phyloP scores from a whole-genome alignment of 2,888 invertebrate genomes.

The Stratiomys singularior region DNA sequence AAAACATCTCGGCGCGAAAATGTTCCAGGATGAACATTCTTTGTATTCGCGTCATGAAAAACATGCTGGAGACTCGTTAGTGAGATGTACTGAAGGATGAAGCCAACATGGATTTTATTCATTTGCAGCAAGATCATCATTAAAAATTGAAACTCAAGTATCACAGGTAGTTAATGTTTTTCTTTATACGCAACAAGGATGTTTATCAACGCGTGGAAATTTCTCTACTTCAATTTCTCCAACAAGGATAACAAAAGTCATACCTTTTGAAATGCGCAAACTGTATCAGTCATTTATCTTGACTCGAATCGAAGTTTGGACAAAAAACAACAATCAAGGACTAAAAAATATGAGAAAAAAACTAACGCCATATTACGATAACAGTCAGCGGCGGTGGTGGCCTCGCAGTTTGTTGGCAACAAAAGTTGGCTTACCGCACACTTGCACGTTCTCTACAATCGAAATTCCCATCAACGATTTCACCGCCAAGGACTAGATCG shows the following conservation, averaged over 20 bases:
- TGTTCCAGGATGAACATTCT: constrained; percentile 26
- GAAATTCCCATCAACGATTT: background rate
- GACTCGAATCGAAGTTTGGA: background rate
- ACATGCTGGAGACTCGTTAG: background rate
- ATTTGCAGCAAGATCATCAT: background rate
- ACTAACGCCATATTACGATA: background rate
- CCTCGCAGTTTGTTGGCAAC: background rate
- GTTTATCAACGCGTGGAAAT: background rate
- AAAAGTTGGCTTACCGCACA: background rate
- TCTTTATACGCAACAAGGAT: no score
- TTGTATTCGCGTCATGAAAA: background rate
- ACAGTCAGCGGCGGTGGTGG: background rate
- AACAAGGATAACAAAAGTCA: background rate
- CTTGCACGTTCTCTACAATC: background rate
- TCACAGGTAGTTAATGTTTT: background rate
- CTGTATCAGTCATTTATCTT: background rate
- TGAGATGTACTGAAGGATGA: no score
- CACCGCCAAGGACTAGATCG: background rate
- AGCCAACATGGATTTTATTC: no score
- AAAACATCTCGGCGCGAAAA: constrained; percentile 5
- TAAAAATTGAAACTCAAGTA: background rate
- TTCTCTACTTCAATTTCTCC: background rate
- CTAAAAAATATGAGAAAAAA: background rate
- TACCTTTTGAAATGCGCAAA: background rate
- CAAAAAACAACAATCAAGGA: background rate